Conservation (phyloP, 2,797 vertebrate species). For the Cyprinodon diabolis region DNA sequence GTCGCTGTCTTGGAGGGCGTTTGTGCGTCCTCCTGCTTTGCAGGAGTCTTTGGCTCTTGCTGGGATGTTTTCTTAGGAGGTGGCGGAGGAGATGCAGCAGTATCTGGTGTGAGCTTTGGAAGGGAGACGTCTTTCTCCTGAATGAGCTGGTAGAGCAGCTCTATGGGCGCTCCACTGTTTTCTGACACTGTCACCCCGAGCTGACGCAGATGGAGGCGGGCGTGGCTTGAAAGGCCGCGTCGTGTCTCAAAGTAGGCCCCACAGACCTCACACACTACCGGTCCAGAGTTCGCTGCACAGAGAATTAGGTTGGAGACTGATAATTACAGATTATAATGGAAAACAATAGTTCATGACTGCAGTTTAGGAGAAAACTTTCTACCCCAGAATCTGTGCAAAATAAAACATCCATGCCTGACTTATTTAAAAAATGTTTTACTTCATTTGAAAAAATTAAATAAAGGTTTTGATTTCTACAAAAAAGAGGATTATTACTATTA, state of each 20-base stretch:
- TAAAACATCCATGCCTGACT: too few relatives aligned
- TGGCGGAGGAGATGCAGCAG: neutral
- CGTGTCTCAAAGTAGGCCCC: slow-evolving; percentile 76
- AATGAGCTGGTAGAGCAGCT: slow-evolving; percentile 75
- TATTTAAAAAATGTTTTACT: too few relatives aligned
- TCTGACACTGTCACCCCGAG: slow-evolving; percentile 75
- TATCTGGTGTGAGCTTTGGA: slow-evolving; percentile 37
- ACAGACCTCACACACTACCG: slow-evolving; percentile 75
- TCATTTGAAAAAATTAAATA: too few relatives aligned
- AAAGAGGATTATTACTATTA: too few relatives aligned
- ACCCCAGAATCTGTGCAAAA: too few relatives aligned
- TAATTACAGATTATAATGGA: neutral
- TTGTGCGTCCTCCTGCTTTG: slow-evolving; percentile 29
- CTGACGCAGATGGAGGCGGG: slow-evolving; percentile 79
- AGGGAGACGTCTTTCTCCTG: slow-evolving; percentile 63
- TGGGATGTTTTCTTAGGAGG: slow-evolving; percentile 28
- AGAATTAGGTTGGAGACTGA: slow-evolving; percentile 20
- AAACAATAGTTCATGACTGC: neutral
- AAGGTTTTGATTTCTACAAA: too few relatives aligned
- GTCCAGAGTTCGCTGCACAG: slow-evolving; percentile 35
- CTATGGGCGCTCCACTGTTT: slow-evolving; percentile 75
- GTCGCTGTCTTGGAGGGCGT: slow-evolving; percentile 13
- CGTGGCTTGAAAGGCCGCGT: slow-evolving; percentile 79
- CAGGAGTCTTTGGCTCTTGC: slow-evolving; percentile 17
- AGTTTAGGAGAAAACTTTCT: neutral